phyloP scores from a whole-genome alignment of 2,888 invertebrate species.

The Operophtera brumata region DNA sequence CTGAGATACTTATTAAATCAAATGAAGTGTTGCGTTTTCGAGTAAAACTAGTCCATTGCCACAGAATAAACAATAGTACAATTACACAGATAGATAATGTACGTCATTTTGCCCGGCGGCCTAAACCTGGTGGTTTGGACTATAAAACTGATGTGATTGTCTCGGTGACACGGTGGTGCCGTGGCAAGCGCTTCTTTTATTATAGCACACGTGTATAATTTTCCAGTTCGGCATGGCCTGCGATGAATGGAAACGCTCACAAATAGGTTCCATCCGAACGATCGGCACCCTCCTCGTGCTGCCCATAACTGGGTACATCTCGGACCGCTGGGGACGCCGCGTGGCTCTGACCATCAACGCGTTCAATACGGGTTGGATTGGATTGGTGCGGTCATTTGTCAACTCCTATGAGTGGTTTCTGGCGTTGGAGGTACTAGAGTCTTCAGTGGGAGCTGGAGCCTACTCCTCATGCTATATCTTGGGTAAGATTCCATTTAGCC shows the following conservation, averaged over 20 bases:
- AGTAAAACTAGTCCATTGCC: no score
- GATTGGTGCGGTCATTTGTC: conserved; percentile 85
- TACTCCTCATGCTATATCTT: conserved; percentile 87
- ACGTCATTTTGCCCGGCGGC: no score
- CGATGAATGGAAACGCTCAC: conserved; percentile 85
- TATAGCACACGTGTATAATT: not conserved
- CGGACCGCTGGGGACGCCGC: conserved; percentile 87
- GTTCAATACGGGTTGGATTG: conserved; percentile 83
- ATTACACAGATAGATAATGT: no score
- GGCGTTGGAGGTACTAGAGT: conserved; percentile 86
- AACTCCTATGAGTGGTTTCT: conserved; percentile 85
- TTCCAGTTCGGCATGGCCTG: conserved; percentile 83
- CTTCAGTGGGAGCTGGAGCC: conserved; percentile 84
- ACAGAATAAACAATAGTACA: no score
- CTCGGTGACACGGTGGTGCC: no score
- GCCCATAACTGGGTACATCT: conserved; percentile 85
- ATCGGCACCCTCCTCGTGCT: conserved; percentile 86
- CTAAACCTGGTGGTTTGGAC: no score
- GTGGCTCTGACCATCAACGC: conserved; percentile 82
- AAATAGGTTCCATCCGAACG: conserved; percentile 87
- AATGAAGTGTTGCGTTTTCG: no score
- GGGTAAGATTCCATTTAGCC: conserved; percentile 65
- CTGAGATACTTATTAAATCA: no score
- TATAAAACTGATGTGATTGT: no score
- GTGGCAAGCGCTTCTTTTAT: not conserved